These are phyloP conservation scores for Phocides pigmalion DNA, from an alignment of 1,140 invertebrate species.

Conservation along the genomic window DNA sequence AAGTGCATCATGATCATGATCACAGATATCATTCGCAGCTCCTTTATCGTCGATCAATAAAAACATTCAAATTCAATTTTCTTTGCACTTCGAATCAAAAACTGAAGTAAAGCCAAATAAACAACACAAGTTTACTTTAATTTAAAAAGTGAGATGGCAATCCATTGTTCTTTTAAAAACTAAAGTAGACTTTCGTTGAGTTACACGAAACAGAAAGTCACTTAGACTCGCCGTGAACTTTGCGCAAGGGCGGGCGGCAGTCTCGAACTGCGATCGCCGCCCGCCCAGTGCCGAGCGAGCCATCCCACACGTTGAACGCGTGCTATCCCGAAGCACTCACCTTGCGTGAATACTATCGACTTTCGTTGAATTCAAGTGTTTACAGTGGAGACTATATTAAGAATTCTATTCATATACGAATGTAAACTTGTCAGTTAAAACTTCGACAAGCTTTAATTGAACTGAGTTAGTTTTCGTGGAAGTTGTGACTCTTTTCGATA, in stretches of 20 bases:
- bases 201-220: slow-evolving; percentile 53
- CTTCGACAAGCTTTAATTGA: neutral
- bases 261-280: slow-evolving; percentile 41
- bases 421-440: slow-evolving; percentile 3
- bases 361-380: slow-evolving; percentile 13
- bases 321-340: slow-evolving; percentile 4
- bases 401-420: neutral
- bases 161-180: slow-evolving; percentile 25
- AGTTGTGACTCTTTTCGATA: neutral
- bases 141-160: slow-evolving; percentile 12
- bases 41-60: neutral
- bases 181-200: slow-evolving; percentile 5
- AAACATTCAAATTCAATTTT: neutral
- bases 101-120: neutral
- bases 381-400: neutral
- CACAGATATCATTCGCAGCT: slow-evolving; percentile 3
- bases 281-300: slow-evolving; percentile 70
- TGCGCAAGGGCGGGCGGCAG: slow-evolving; percentile 66
- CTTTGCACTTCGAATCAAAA: neutral
- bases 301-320: slow-evolving; percentile 58
- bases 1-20: neutral
- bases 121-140: slow-evolving; percentile 14
- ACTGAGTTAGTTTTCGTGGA: neutral
- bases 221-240: slow-evolving; percentile 72
- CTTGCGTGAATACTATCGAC: slow-evolving; percentile 11